Conservation (phyloP, 2,797 vertebrate species). For the Trachops cirrhosus region DNA sequence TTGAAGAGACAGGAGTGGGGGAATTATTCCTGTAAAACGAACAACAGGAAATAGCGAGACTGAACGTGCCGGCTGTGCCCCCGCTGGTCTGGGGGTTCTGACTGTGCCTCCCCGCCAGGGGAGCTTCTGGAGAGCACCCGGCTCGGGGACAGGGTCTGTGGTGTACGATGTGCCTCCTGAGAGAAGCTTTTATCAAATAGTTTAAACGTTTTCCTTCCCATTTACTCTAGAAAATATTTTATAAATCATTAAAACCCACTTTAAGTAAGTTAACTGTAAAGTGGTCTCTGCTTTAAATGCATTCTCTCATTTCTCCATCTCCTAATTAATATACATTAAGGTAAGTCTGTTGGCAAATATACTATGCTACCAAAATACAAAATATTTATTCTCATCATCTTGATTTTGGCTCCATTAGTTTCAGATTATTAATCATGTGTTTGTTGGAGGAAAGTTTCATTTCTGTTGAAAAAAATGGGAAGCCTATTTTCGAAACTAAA, state of each 20-base stretch:
- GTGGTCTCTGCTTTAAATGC: background rate
- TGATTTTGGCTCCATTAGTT: conserved; percentile 31
- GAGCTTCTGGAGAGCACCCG: conserved; percentile 47
- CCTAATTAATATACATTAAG: conserved; percentile 1
- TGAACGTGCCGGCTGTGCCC: conserved; percentile 64
- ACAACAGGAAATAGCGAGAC: conserved; percentile 69
- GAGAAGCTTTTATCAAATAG: conserved; percentile 55
- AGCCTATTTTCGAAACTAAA: conserved; percentile 31
- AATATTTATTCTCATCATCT: conserved; percentile 14
- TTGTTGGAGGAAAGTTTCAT: background rate
- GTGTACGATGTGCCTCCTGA: conserved; percentile 20
- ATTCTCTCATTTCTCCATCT: background rate
- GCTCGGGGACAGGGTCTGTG: conserved; percentile 49
- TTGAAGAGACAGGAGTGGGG: conserved; percentile 72
- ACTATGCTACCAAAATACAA: conserved; percentile 10
- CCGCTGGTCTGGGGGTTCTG: background rate
- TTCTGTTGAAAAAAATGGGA: conserved; percentile 32
- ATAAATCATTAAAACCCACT: conserved; percentile 42
- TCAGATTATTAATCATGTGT: background rate
- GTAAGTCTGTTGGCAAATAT: conserved; percentile 14
- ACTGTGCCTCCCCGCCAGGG: conserved; percentile 45
- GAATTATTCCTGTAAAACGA: conserved; percentile 74
- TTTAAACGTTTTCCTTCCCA: conserved; percentile 51
- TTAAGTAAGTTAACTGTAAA: background rate
- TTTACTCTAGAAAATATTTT: conserved; percentile 51